A percentile compares a stretch with the other conserved stretches of the same genome.
phyloP scores from a whole-genome alignment of 2,113 vertebrate species.

The Rhinogobius similis region DNA sequence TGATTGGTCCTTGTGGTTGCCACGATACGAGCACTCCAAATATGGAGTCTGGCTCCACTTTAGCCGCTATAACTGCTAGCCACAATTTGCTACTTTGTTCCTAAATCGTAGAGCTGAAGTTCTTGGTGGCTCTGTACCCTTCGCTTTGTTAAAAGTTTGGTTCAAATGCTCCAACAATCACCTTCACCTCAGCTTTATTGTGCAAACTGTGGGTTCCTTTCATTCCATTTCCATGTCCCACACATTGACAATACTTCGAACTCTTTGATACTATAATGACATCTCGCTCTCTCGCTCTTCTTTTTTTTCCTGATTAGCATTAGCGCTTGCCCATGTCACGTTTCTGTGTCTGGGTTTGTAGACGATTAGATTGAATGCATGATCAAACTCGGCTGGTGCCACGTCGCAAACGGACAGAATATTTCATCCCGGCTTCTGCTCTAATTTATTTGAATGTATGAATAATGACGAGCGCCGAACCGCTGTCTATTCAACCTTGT shows the following conservation, averaged over 20 bases:
- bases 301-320: slow-evolving; percentile 55
- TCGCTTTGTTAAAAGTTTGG: no score
- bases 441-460: slow-evolving; percentile 72
- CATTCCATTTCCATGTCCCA: neutral
- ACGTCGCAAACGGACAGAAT: slow-evolving; percentile 59
- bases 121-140: no score
- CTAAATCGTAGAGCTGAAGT: no score
- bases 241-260: neutral
- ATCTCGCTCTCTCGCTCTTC: slow-evolving; percentile 10
- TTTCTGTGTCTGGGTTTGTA: slow-evolving; percentile 16
- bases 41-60: no score
- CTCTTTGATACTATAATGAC: slow-evolving; percentile 27
- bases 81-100: no score
- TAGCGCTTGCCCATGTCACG: slow-evolving; percentile 32
- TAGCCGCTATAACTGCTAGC: no score
- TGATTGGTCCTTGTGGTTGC: no score
- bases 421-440: slow-evolving; percentile 68
- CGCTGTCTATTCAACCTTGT: slow-evolving; percentile 72
- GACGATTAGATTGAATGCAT: slow-evolving; percentile 62
- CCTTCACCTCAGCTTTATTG: no score
- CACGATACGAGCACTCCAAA: no score
- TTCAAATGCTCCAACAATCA: no score
- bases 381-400: slow-evolving; percentile 57
- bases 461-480: slow-evolving; percentile 69
- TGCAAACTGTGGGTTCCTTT: neutral